phyloP scores from a whole-genome alignment of 2,113 vertebrate species.

The Tachysurus fulvidraco region DNA sequence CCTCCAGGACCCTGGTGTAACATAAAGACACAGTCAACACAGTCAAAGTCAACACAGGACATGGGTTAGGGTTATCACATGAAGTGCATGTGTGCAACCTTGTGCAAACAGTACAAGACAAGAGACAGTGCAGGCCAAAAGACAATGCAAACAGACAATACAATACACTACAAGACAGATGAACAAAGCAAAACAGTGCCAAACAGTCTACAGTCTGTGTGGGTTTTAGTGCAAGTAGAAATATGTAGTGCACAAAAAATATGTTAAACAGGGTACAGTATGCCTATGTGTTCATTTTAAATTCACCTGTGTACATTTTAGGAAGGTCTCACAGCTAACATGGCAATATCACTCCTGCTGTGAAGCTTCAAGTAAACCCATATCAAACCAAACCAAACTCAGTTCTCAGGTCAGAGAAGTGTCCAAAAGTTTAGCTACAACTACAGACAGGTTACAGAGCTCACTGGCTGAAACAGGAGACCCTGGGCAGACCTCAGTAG shows the following conservation, averaged over 20 bases:
- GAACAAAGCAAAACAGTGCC: too few relatives aligned
- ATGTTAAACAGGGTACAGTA: background rate
- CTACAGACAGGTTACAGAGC: background rate
- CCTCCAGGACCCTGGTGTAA: too few relatives aligned
- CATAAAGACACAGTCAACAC: too few relatives aligned
- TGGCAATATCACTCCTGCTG: background rate
- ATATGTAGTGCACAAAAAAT: background rate
- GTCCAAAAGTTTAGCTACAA: background rate
- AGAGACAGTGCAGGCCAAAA: too few relatives aligned
- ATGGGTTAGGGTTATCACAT: too few relatives aligned
- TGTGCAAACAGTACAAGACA: too few relatives aligned
- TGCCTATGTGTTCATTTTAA: background rate
- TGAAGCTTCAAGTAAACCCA: background rate
- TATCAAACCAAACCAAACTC: background rate
- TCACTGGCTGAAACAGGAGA: background rate
- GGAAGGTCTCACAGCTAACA: background rate
- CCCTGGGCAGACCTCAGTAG: background rate
- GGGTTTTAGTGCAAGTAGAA: too few relatives aligned
- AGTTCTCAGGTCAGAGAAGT: background rate
- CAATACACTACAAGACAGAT: too few relatives aligned
- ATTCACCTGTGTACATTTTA: background rate
- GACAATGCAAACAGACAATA: too few relatives aligned
- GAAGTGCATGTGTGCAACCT: too few relatives aligned
- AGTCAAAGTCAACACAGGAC: too few relatives aligned
- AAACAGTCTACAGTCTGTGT: too few relatives aligned